Evolutionary conservation across 2,113 vertebrate species (phyloP), one percentile per base, ranked within the genome.

Genomic region (Lichenostomus cassidix): DNA sequence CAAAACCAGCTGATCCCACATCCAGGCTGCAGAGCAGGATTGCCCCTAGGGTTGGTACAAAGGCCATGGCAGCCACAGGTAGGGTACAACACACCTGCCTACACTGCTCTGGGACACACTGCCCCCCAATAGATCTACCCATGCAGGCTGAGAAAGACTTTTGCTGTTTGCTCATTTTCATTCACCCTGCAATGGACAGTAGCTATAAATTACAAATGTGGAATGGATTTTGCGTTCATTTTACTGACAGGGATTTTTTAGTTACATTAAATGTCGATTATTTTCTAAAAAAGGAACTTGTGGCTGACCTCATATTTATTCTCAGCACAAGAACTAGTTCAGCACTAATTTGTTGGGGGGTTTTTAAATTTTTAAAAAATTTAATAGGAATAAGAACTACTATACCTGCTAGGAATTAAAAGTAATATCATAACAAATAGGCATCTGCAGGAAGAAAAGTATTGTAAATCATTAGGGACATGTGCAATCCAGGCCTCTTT

Each of bases 401-500:
- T 46, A 60, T 89, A 92, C 80, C 92, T 93, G 56, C 12, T 77
- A 89, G 69, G 41, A 78, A 87, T 91, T 87, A 89, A 52, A 91
- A 80, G 9, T 28, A 93, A 44, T 62, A 89, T 77, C 10, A 60
- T 64, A 90, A 92, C 53, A 89, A 92, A 93, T 85, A 67, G 24
- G 27, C 68, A 81, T 92, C 60, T 95, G 67, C 65, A 63, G 69
- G 50, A 71, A 77, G 56, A 89, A 69, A 76, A 86, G 52, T 81
- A 63, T 25, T 82, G n/a, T 82, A 92, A 84, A 95, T 79, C 60
- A 88, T 74, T 46, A 73, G 23, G 62, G 83, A 82, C 91, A 95
- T 93, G 77, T 96, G 93, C 82, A 91, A 49, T 79, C 79, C 90
- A 96, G 83, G 70, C 83, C 46, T 93, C 37, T 68, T 86, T 55